These are phyloP conservation scores for Hesperia comma DNA, from an alignment of 2,888 invertebrate species.

Conservation along the genomic window DNA sequence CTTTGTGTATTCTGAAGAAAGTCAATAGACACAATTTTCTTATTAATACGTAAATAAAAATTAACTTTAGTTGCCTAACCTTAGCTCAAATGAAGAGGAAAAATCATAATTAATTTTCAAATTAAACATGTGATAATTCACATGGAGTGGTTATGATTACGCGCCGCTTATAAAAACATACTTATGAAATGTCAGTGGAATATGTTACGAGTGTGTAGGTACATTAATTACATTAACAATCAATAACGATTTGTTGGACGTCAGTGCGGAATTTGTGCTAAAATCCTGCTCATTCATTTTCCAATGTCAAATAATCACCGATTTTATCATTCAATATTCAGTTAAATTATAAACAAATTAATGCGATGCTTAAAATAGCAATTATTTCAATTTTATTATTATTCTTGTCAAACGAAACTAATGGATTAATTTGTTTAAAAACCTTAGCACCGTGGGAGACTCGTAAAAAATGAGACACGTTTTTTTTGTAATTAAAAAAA, in stretches of 20 bases:
- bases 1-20: no score
- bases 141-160: background rate
- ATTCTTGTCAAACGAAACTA: constrained; percentile 49
- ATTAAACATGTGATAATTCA: background rate
- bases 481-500: constrained; percentile 59
- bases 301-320: background rate
- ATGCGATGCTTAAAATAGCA: constrained; percentile 24
- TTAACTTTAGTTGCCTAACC: no score
- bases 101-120: no score
- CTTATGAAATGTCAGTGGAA: background rate
- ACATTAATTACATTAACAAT: constrained; percentile 11
- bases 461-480: constrained; percentile 75
- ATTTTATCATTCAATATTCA: constrained; percentile 36
- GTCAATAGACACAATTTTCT: no score
- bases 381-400: constrained; percentile 33
- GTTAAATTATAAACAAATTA: constrained; percentile 31
- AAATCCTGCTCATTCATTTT: constrained; percentile 9
- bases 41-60: no score
- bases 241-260: constrained; percentile 18
- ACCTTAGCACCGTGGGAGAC: constrained; percentile 63
- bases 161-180: background rate
- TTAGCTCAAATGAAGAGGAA: no score
- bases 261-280: constrained; percentile 21
- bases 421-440: constrained; percentile 49
- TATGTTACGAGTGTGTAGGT: background rate